phyloP scores from a whole-genome alignment of 2,888 invertebrate genomes.

The Troilus luridus region DNA sequence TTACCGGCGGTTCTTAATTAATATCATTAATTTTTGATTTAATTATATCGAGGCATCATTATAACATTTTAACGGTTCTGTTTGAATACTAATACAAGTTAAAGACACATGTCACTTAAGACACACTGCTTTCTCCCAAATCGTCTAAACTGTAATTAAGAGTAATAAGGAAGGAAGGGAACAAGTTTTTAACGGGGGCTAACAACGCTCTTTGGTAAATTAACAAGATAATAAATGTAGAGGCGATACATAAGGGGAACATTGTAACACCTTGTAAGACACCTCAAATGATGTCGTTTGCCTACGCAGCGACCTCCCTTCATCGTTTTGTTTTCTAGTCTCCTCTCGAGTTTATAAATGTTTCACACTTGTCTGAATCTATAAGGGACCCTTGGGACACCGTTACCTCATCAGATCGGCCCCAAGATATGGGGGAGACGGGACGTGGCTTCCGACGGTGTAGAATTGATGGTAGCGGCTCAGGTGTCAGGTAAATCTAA shows the following conservation, averaged over 20 bases:
- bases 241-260: conserved; percentile 21
- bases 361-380: conserved; percentile 57
- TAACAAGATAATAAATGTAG: conserved; percentile 48
- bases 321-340: conserved; percentile 40
- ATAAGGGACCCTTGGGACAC: not conserved
- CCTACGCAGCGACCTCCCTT: conserved; percentile 39
- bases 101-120: not conserved
- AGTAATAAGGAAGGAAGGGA: conserved; percentile 7
- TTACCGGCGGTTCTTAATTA: too few relatives aligned
- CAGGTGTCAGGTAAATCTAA: conserved; percentile 16
- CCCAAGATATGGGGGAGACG: not conserved
- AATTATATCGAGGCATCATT: not conserved
- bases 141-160: conserved; percentile 34
- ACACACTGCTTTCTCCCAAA: not conserved
- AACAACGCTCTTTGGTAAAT: conserved; percentile 35
- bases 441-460: conserved; percentile 22
- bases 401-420: conserved; percentile 44
- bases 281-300: conserved; percentile 58
- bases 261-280: conserved; percentile 56
- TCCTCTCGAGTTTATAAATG: conserved; percentile 52
- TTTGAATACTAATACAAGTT: not conserved
- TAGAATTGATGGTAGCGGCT: not conserved
- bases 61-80: not conserved
- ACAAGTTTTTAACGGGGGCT: conserved; percentile 25
- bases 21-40: not conserved